Evolutionary conservation across 2,797 vertebrate species (phyloP), one percentile per base, ranked within the genome.

Genomic region (Lagocephalus sceleratus): DNA sequence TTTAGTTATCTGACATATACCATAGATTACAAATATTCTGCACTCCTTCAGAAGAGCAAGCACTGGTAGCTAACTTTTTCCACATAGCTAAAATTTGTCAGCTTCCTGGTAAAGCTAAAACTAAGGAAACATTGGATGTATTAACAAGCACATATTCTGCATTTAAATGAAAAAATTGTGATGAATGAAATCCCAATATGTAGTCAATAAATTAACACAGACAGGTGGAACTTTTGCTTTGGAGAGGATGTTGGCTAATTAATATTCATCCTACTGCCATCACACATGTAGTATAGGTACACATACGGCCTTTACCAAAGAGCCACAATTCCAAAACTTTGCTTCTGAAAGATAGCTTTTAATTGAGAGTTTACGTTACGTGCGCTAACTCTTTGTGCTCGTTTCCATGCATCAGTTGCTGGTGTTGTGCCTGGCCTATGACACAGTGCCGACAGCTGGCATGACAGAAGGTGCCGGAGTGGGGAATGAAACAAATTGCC

Each of bases 401-500:
- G 25, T 76, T 77, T 66, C 46, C 66, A 74, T 75, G 75, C 77
- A 73, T 71, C 57, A 46, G 62, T 39, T 63, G 45, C 56, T 2
- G 45, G 43, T 54, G 67, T 71, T 66, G 60, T 2, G 62, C 11
- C 46, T 49, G 58, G 60, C 73, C 78, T 35, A 62, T 64, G 76
- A 80, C 79, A 73, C 75, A 42, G 63, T 2, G 55, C 75, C 63
- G 76, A 84, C 83, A 84, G 78, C 75, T 77, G 79, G 76, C 65
- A 38, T 63, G 78, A 78, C 78, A 81, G 79, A 77, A 78, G 81
- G 70, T 73, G 68, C 25, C 19, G 32, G 66, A 75, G 65, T 59
- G 66, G 61, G 65, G 66, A 76, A 72, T 10, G 32, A 87, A 83
- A 87, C 78, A 84, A 87, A 87, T 79, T 82, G 79, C 79, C 74